Base-by-base conservation (phyloP, 1,140 invertebrate genomes). In the Cydia strobilella region DNA sequence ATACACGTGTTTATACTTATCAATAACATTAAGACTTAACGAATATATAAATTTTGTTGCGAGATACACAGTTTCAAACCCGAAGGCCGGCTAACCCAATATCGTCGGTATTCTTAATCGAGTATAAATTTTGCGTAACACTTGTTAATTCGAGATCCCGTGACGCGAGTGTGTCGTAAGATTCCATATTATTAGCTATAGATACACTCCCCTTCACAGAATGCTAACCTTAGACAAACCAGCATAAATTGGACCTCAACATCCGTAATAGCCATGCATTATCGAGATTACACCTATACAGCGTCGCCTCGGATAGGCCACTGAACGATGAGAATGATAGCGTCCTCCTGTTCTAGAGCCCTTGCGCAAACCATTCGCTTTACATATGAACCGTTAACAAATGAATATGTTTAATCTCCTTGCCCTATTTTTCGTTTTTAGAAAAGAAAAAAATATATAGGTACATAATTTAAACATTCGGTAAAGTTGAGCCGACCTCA, bases 91-190 rank as follows among this genome's bases (percentile, higher is more conserved):
- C 62, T 72, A 74, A 73, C 27, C 74, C 74, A 76, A 77, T 79
- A 76, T 73, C 31, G 75, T 77, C 74, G 39, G 69, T 76, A 63
- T 75, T 74, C 27, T 73, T 35, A 59, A 31, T 51, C 51, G 45
- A 77, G 72, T 76, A 81, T 77, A 76, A 80, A 82, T 84, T 84
- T 88, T 87, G 74, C 84, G 84, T 85, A 88, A 90, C 80, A 79
- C 76, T 82, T 82, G 85, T 88, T 86, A 86, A 84, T 85, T 83
- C 75, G 76, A 80, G 78, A 66, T 77, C 78, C 81, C 74, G 78
- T 86, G 82, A 86, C 87, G 84, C 83, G 75, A 74, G 75, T 77
- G 73, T 85, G 82, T 81, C 83, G 82, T 79, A 83, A 85, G 74
- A 82, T 80, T 82, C 82, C 79, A 54, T 54, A 54, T 54, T 54